Evolutionary conservation across 1,140 invertebrate species (phyloP), one percentile per base, ranked within the genome.

Genomic region (Delia radicum): DNA sequence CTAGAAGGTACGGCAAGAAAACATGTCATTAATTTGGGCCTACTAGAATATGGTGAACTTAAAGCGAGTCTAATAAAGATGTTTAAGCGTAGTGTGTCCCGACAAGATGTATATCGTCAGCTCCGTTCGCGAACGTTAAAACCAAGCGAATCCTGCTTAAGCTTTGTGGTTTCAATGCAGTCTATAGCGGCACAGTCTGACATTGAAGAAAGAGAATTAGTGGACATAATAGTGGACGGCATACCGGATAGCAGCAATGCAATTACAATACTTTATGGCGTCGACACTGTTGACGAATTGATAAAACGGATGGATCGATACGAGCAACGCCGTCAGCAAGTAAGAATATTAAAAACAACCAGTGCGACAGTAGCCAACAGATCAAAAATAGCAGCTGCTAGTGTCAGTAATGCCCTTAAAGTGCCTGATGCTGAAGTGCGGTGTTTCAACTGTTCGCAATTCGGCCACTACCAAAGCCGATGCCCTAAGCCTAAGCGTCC

Each of bases 141-240:
- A 48, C 13, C 15, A 42, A 71, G 27, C 33, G 74, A 71, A 46
- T 48, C 42, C 6, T 75, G 74, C n/a, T n/a, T 71, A 10, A 48
- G n/a, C 12, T 72, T 61, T 28, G 21, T 71, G n/a, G 37, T 71
- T 26, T 8, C 28, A 28, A 75, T 75, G 74, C 62, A 75, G 67
- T 65, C 29, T 7, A 75, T 75, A 28, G 61, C 74, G 13, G 15
- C 29, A 8, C 13, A 65, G 13, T 12, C 62, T 5, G 26, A 75
- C 31, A 65, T 75, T 7, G 62, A 75, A 8, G 62, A 75, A 26
- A 12, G 18, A 7, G 62, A 75, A 13, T 24, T 75, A 3, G 31
- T 75, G 3, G 48, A 75, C n/a, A 42, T 62, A 4, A 63, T 74
- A 15, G 46, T 63, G 15, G 61, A 74, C 37, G 48, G 61, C 13